Base-by-base conservation (phyloP, 1,140 invertebrate species). In the Solenopsis fugax region DNA sequence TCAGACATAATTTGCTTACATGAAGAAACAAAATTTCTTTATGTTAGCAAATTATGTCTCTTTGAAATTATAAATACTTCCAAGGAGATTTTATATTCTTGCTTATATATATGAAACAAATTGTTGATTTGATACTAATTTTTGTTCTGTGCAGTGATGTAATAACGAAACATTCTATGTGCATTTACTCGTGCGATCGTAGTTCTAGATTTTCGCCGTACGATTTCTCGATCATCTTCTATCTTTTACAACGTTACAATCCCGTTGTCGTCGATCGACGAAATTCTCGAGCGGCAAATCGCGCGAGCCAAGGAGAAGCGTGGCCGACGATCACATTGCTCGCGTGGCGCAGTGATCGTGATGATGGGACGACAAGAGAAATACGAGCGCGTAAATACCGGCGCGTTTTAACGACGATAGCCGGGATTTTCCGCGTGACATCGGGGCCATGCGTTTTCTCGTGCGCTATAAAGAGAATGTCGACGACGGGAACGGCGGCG, bases 351-450 rank as follows among this genome's bases (percentile, higher is more conserved):
- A 41, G 24, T 73, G 88, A 77, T 87, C 67, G 80, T 72, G 76
- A 88, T 88, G 88, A 90, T 69, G 86, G 56, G 54, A 52, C n/a
- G 67, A 72, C n/a, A 75, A 77, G 80, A 72, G 80, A 89, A 89
- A 85, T 89, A 90, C 81, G 81, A 89, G 69, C 89, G 77, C 29
- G 80, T 81, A 87, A 87, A 89, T 89, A 62, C 72, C 65, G 76
- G 69, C 67, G 73, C 65, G 69, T 76, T 80, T 89, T 84, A 89
- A 89, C 45, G 78, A 72, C 76, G 65, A 85, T 88, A 76, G 45
- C 21, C 50, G 71, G 71, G 60, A 86, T 89, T 88, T 90, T 87
- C 86, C 80, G 80, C 62, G 76, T 77, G 73, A 62, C 69, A 81
- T 89, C 88, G 76, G 64, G 85, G 78, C 72, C 85, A 80, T 52